These are phyloP conservation scores for Sesamia inferens DNA, from an alignment of 2,888 invertebrate genomes.

Conservation along the genomic window DNA sequence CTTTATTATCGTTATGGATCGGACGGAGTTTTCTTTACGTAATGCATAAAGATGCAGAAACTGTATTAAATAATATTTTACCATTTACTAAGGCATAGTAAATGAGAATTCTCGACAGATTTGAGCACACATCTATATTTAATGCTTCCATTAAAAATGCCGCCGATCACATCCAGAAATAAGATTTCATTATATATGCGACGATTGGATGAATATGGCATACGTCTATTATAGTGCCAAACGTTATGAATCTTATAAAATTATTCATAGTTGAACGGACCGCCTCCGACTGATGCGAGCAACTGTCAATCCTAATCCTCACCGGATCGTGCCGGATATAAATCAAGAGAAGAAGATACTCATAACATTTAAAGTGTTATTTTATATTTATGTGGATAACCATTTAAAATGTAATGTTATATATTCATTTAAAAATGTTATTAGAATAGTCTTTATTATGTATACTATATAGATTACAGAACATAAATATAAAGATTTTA, in stretches of 20 bases:
- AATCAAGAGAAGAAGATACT: no score
- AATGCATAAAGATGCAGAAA: no score
- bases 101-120: neutral
- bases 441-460: no score
- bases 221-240: slow-evolving; percentile 58
- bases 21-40: no score
- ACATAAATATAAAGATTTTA: no score
- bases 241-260: slow-evolving; percentile 70
- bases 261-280: slow-evolving; percentile 67
- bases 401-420: no score
- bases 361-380: no score
- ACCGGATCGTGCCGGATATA: slow-evolving; percentile 11
- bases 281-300: slow-evolving; percentile 43
- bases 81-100: neutral
- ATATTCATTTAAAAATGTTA: no score
- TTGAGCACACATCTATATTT: neutral
- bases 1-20: no score
- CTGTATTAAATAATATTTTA: neutral
- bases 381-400: no score
- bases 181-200: slow-evolving; percentile 28
- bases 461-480: no score
- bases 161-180: slow-evolving; percentile 35
- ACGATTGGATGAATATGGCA: slow-evolving; percentile 21
- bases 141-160: slow-evolving; percentile 15
- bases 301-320: slow-evolving; percentile 51